These are phyloP conservation scores for Ataeniobius toweri DNA, from an alignment of 2,797 vertebrate genomes.

Conservation along the genomic window DNA sequence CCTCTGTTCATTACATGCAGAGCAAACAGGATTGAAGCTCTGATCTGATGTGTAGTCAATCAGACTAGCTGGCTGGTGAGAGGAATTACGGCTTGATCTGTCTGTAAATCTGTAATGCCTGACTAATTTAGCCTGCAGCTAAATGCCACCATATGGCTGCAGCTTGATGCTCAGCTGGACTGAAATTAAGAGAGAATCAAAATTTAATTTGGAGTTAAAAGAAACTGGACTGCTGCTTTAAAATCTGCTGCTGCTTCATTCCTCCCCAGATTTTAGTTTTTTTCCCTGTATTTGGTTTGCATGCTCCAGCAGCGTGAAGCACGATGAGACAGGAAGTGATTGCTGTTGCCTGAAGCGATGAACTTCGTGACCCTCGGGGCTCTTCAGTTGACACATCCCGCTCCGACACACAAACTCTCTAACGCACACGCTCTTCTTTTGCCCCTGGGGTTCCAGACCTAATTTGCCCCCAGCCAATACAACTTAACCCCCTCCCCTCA, in stretches of 20 bases:
- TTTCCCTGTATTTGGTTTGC: constrained; percentile 3
- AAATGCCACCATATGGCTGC: constrained; percentile 76
- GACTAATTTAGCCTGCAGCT: constrained; percentile 75
- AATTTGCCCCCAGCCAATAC: constrained; percentile 79
- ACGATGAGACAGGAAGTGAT: constrained; percentile 74
- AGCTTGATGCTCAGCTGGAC: constrained; percentile 33
- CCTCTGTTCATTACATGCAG: constrained; percentile 72
- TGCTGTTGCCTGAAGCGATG: constrained; percentile 70
- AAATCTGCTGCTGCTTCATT: constrained; percentile 24
- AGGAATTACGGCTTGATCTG: constrained; percentile 72
- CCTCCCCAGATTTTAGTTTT: constrained; percentile 10
- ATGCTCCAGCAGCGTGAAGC: constrained; percentile 35
- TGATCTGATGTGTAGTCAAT: constrained; percentile 74
- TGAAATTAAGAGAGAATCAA: constrained; percentile 5
- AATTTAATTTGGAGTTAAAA: neutral
- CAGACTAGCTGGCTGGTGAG: constrained; percentile 63
- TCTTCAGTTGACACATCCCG: constrained; percentile 61
- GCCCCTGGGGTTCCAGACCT: constrained; percentile 72
- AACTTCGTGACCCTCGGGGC: constrained; percentile 71
- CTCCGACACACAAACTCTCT: constrained; percentile 43
- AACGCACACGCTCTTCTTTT: constrained; percentile 51
- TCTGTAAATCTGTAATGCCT: constrained; percentile 74
- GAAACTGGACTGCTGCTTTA: neutral
- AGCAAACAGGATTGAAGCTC: constrained; percentile 69
- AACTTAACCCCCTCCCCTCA: constrained; percentile 77